Conservation (phyloP, 1,140 invertebrate species). For the Euwallacea similis region DNA sequence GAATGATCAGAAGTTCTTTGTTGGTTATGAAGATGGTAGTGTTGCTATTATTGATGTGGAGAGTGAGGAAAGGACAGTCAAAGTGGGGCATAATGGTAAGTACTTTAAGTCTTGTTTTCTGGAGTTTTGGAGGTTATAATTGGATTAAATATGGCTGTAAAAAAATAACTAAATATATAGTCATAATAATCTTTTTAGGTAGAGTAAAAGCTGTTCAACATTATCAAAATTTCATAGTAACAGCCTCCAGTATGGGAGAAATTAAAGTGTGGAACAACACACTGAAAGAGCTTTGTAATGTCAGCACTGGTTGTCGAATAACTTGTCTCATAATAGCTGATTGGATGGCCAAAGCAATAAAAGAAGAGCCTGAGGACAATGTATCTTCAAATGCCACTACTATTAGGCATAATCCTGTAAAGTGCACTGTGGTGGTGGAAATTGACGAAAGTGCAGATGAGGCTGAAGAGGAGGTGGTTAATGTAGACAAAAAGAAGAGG, state of each 20-base stretch:
- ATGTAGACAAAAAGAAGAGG: conserved; percentile 5
- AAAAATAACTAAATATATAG: neutral
- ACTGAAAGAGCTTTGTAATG: conserved; percentile 57
- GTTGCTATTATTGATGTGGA: conserved; percentile 54
- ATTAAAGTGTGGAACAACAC: conserved; percentile 73
- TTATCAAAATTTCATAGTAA: conserved; percentile 54
- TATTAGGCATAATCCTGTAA: conserved; percentile 21
- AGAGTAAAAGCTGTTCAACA: conserved; percentile 69
- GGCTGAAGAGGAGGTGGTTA: conserved; percentile 1
- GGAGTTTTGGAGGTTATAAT: neutral
- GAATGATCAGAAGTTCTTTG: conserved; percentile 62
- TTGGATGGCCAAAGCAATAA: conserved; percentile 37
- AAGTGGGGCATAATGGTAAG: conserved; percentile 60
- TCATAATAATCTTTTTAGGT: conserved; percentile 39
- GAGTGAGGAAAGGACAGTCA: conserved; percentile 54
- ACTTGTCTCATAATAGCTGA: conserved; percentile 60
- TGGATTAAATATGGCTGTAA: neutral
- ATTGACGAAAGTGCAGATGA: conserved; percentile 36
- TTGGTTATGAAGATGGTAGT: conserved; percentile 73
- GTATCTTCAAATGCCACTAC: conserved; percentile 9
- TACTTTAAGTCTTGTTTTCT: conserved; percentile 12
- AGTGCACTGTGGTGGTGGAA: conserved; percentile 37
- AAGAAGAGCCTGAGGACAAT: conserved; percentile 41
- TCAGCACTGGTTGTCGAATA: conserved; percentile 62
- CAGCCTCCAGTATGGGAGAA: conserved; percentile 74